These are phyloP conservation scores for Teleopsis dalmanni DNA, from an alignment of 1,140 invertebrate species.

Conservation along the genomic window DNA sequence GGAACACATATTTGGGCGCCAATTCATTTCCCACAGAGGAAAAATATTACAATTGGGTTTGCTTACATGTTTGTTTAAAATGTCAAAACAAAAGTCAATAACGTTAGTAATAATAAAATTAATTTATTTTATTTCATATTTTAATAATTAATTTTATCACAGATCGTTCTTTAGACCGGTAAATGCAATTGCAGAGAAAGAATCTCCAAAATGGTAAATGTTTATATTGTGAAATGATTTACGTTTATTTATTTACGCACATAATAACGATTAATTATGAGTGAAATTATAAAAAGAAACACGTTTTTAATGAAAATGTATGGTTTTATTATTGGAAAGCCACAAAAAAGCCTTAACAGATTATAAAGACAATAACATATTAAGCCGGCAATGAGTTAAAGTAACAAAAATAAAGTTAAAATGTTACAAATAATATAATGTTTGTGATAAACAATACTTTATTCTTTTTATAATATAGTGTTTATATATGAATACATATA, in stretches of 20 bases:
- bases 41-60: no score
- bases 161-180: constrained; percentile 4
- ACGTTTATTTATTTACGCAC: no score
- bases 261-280: neutral
- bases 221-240: no score
- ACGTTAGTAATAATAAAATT: constrained; percentile 1
- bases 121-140: neutral
- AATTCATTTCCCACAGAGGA: no score
- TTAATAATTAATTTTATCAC: constrained; percentile 5
- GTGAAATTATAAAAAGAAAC: neutral
- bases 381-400: neutral
- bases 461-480: no score
- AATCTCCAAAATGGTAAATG: no score
- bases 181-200: neutral
- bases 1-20: no score
- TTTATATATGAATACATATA: neutral
- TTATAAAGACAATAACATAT: no score
- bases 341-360: neutral
- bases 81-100: constrained; percentile 2
- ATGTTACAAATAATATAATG: neutral
- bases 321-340: neutral
- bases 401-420: neutral
- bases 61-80: no score
- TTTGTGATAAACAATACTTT: no score
- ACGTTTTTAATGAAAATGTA: neutral